A percentile compares a stretch with the other conserved stretches of the same genome.
phyloP scores from a whole-genome alignment of 2,888 invertebrate species.

The Morpho helenor region DNA sequence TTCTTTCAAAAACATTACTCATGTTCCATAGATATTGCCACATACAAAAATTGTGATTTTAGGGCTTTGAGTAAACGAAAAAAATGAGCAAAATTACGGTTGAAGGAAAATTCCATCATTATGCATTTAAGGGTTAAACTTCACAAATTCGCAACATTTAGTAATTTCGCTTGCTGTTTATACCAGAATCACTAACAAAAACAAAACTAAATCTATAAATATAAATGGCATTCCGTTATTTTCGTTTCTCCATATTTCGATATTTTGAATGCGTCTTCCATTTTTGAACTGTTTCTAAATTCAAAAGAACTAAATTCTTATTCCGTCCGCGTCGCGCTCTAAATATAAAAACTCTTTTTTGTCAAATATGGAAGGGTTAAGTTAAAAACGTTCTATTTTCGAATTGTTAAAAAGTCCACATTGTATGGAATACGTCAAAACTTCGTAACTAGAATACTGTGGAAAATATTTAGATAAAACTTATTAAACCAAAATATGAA shows the following conservation, averaged over 20 bases:
- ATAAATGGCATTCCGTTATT: conserved; percentile 43
- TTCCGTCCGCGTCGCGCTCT: conserved; percentile 69
- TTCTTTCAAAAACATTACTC: no score
- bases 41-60: no score
- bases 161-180: no score
- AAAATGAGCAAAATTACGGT: no score
- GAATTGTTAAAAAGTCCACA: conserved; percentile 78
- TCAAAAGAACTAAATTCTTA: conserved; percentile 72
- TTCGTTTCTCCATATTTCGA: conserved; percentile 52
- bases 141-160: no score
- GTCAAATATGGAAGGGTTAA: conserved; percentile 79
- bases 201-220: background rate
- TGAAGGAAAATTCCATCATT: no score
- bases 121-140: no score
- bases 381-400: conserved; percentile 79
- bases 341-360: conserved; percentile 76
- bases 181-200: no score
- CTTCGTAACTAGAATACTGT: conserved; percentile 61
- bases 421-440: conserved; percentile 79
- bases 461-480: conserved; percentile 30
- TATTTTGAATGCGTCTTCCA: conserved; percentile 50
- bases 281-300: conserved; percentile 67
- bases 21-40: no score
- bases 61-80: no score
- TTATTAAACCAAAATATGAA: background rate